phyloP scores from a whole-genome alignment of 64 coral and sea anemone genomes.

The Hydrozoanthus tunicans region DNA sequence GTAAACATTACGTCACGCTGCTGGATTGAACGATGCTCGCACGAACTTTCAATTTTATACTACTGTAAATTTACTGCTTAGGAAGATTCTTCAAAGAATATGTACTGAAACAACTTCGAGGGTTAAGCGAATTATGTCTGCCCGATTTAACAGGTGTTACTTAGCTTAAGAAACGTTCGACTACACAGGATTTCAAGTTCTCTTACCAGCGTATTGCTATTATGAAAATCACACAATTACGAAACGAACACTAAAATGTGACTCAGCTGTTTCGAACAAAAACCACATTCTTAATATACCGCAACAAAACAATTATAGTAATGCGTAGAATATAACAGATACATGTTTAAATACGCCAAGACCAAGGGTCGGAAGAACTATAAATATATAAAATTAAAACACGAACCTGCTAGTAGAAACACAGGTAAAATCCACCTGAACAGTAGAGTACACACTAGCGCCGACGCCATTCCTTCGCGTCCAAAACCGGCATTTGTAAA shows the following conservation, averaged over 20 bases:
- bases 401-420: constrained; percentile 44
- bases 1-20: constrained; percentile 57
- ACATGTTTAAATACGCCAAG: neutral
- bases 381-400: neutral
- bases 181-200: neutral
- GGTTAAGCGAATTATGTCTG: no score
- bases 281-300: neutral
- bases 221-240: neutral
- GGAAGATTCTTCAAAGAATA: no score
- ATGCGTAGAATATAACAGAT: neutral
- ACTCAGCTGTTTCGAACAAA: neutral
- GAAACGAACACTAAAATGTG: neutral
- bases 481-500: constrained; percentile 38
- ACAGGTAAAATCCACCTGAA: constrained; percentile 59
- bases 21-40: neutral
- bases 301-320: neutral
- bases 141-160: no score
- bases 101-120: no score
- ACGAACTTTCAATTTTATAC: no score
- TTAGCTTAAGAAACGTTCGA: neutral
- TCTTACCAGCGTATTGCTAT: neutral
- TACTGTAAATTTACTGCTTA: no score
- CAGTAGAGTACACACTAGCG: constrained; percentile 51
- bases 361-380: no score
- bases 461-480: constrained; percentile 44